Evolutionary conservation across 2,888 invertebrate genomes (phyloP), one percentile per base, ranked within the genome.

Genomic region (Hirudinaria manillensis): DNA sequence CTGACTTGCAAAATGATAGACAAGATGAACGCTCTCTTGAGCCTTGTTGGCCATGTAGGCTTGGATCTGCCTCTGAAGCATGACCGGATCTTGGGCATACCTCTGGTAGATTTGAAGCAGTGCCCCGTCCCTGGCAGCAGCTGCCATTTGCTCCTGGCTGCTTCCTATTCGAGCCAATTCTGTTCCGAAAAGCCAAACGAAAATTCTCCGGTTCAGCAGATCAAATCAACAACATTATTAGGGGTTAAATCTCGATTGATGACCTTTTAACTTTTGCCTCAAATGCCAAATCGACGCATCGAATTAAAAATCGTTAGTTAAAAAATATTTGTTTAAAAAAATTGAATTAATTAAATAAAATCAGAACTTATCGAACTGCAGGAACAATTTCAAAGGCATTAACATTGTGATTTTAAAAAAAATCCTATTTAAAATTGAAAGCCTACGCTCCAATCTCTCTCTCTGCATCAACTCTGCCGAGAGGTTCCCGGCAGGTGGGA

Each of bases 391-490:
- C n/a, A n/a, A n/a, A n/a, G n/a, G n/a, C n/a, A n/a, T n/a, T n/a
- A n/a, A n/a, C n/a, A n/a, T n/a, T n/a, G n/a, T n/a, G n/a, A n/a
- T n/a, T n/a, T n/a, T n/a, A n/a, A n/a, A n/a, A n/a, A n/a, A n/a
- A n/a, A n/a, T n/a, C n/a, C n/a, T n/a, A 53, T 53, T 53, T 13
- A 53, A 53, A 53, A 21, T 53, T 16, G 10, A 16, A 61, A 2
- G 3, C 45, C 55, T 36, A 70, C 74, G 87, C 74, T 94, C 89
- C 86, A 95, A 95, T 77, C 95, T 88, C 84, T 95, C 94, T 83
- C 94, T 87, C 83, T 92, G 93, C 80, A 92, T 91, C 78, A 83
- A 82, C 79, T 80, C 90, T 89, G 72, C 82, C 32, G 91, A 91
- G n/a, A 92, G 91, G 53, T 89, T 89, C 56, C 82, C 82, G 0